Percentiles rank a stretch among this genome's conserved stretches.
Evolutionary conservation across 2,113 vertebrate species (phyloP).

Genomic region (Psophia crepitans): DNA sequence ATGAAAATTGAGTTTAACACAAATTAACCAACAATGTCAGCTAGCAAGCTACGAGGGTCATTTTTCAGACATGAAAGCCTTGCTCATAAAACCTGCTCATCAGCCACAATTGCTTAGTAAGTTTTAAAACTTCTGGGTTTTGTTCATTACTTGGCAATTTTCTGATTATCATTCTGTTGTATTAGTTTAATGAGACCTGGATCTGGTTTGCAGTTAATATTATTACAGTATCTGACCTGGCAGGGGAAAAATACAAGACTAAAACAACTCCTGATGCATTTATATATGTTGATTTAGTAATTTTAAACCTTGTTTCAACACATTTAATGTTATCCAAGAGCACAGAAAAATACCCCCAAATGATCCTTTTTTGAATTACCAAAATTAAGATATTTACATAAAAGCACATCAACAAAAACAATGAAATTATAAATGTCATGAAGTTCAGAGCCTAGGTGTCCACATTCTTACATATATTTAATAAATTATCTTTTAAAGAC

Average conservation of each 20-base stretch:
- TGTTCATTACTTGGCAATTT: slow-evolving; percentile 26
- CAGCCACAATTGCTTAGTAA: background rate
- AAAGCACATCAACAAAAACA: background rate
- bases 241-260: background rate
- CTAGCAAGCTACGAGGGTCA: background rate
- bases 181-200: slow-evolving; percentile 14
- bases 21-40: slow-evolving; percentile 1
- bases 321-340: background rate
- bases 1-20: background rate
- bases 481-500: background rate
- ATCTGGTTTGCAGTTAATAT: background rate
- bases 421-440: background rate
- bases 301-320: background rate
- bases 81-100: background rate
- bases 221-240: background rate
- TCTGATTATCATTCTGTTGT: slow-evolving; percentile 13
- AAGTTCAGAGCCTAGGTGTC: background rate
- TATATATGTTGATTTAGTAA: background rate
- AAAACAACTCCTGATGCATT: background rate
- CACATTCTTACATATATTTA: background rate
- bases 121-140: background rate
- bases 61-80: background rate
- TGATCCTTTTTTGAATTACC: background rate
- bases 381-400: background rate
- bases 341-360: background rate